A percentile compares a stretch with the other conserved stretches of the same genome.
Conservation (phyloP, 2,113 vertebrate species). For the human region GRCh38 chr5:68635501-68636000, state of each 20-base stretch:
- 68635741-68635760: neutral
- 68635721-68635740: neutral
- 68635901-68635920: neutral
- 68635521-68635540: neutral
- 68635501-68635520: slow-evolving; percentile 4
- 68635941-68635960: neutral
- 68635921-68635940: neutral
- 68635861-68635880: neutral
- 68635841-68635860: neutral
- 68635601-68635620: neutral
- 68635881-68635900: neutral
- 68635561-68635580: neutral
- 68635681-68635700: neutral
- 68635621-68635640: neutral
- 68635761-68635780: neutral
- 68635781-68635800: neutral
- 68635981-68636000: neutral
- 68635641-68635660: neutral
- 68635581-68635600: neutral
- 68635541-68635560: neutral
- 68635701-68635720: neutral
- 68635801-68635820: neutral
- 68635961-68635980: neutral
- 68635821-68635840: neutral
- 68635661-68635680: neutral